Base-by-base conservation (phyloP, 2,113 vertebrate genomes). In the Serilophus lunatus region DNA sequence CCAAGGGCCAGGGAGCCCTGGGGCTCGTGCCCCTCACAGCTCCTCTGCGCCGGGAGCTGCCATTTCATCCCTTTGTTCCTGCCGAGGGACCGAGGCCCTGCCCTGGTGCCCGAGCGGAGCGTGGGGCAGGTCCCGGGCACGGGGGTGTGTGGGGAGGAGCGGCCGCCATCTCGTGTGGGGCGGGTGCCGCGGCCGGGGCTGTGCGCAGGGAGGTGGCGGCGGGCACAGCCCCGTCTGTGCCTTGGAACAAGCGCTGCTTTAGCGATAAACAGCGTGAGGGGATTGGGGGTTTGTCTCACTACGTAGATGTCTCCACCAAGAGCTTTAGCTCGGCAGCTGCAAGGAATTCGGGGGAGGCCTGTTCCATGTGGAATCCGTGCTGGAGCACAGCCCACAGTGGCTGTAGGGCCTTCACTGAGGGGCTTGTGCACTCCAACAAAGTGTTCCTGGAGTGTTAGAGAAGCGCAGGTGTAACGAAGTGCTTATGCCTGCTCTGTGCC, bases 201-300 rank as follows among this genome's bases (percentile, higher is more conserved):
- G 6, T 19, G 3, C 5, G 29, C 31, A 28, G 36, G 28, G 4
- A 42, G 11, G n/a, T 50, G 7, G 1, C 10, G 12, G 14, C 8
- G 13, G 7, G 4, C 0, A 0, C 3, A 3, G 0, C 0, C n/a
- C n/a, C 1, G 2, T 18, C 13, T 29, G 7, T 38, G 4, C 6
- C 53, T 59, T 29, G 3, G 25, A 31, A 9, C 2, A 38, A 18
- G 24, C n/a, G n/a, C 5, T 18, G 3, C 28, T 76, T 68, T 18
- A 6, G 36, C 88, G 88, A 4, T 2, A 35, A 6, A 3, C 25
- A 24, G 8, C 1, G 1, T 33, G 44, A 5, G 19, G 51, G 9
- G 16, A 1, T 22, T 25, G 35, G 18, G 18, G 23, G 75, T 83
- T 44, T 42, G 23, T 9, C 20, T 68, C 61, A 7, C 7, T 50